Evolutionary conservation across 2,113 vertebrate genomes (phyloP).

Genomic region (Cervus canadensis): DNA sequence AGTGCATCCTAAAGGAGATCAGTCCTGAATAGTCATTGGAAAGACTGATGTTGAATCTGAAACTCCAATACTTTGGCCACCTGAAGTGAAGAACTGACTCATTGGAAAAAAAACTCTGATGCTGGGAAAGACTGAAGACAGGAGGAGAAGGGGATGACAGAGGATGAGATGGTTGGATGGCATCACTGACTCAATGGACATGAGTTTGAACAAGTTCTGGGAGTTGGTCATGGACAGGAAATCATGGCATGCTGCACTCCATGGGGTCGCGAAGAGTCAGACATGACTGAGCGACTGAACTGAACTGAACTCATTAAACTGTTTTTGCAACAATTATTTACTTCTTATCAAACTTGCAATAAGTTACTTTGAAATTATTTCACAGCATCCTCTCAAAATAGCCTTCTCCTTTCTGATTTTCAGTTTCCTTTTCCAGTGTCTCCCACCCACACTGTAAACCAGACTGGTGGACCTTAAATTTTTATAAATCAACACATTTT

Average conservation of each 20-base stretch:
- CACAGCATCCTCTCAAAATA: not conserved
- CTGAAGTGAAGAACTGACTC: not conserved
- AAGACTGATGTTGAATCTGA: not conserved
- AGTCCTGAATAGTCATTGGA: not conserved
- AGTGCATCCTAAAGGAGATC: not conserved
- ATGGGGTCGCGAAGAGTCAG: accelerated
- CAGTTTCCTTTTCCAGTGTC: not conserved
- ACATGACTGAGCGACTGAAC: not conserved
- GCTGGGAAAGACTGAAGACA: not conserved
- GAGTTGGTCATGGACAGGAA: not conserved
- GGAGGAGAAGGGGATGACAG: not conserved
- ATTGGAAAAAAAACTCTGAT: not conserved
- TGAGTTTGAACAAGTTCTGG: not conserved
- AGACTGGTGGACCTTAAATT: not conserved
- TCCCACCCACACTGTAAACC: not conserved
- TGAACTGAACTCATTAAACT: not conserved
- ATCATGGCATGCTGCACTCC: not conserved
- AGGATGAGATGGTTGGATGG: not conserved
- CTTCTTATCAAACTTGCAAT: not conserved
- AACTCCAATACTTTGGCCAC: not conserved
- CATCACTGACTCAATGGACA: not conserved
- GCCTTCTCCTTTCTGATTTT: not conserved
- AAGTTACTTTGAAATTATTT: not conserved
- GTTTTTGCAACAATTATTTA: not conserved
- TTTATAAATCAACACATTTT: not conserved